Evolutionary conservation across 2,888 invertebrate genomes (phyloP).

Genomic region (Melanostoma scalare): DNA sequence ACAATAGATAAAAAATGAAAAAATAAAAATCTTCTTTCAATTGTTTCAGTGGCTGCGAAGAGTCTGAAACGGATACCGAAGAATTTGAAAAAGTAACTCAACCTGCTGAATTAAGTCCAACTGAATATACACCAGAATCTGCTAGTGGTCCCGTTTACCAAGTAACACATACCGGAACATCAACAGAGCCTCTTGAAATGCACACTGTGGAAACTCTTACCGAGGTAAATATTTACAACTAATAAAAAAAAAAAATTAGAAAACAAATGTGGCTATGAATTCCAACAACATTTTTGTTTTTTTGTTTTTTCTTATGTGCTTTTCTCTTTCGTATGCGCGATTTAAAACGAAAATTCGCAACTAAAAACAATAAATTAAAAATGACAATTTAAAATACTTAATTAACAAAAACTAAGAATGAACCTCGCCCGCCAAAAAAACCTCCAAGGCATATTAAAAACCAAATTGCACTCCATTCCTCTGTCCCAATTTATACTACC

Average conservation of each 20-base stretch:
- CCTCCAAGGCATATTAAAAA: slow-evolving; percentile 79
- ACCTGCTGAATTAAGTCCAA: slow-evolving; percentile 81
- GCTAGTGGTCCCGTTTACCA: slow-evolving; percentile 74
- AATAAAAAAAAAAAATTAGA: slow-evolving; percentile 15
- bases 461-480: slow-evolving; percentile 57
- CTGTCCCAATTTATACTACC: slow-evolving; percentile 11
- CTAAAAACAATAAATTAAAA: slow-evolving; percentile 27
- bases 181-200: slow-evolving; percentile 77
- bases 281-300: slow-evolving; percentile 47
- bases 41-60: slow-evolving; percentile 85
- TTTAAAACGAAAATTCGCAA: slow-evolving; percentile 32
- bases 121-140: slow-evolving; percentile 75
- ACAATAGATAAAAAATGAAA: neutral
- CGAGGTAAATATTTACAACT: slow-evolving; percentile 75
- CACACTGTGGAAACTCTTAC: slow-evolving; percentile 80
- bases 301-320: slow-evolving; percentile 62
- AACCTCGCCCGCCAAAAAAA: slow-evolving; percentile 81
- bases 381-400: slow-evolving; percentile 28
- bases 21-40: neutral
- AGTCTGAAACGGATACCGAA: slow-evolving; percentile 91
- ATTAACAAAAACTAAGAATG: slow-evolving; percentile 42
- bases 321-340: slow-evolving; percentile 51
- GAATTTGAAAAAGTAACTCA: slow-evolving; percentile 89
- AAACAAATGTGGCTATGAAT: slow-evolving; percentile 27
- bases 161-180: slow-evolving; percentile 75